Evolutionary conservation across 30 jellyfish, hydroid and myxozoan species (phyloP).

Genomic region (Turritopsis rubra): DNA sequence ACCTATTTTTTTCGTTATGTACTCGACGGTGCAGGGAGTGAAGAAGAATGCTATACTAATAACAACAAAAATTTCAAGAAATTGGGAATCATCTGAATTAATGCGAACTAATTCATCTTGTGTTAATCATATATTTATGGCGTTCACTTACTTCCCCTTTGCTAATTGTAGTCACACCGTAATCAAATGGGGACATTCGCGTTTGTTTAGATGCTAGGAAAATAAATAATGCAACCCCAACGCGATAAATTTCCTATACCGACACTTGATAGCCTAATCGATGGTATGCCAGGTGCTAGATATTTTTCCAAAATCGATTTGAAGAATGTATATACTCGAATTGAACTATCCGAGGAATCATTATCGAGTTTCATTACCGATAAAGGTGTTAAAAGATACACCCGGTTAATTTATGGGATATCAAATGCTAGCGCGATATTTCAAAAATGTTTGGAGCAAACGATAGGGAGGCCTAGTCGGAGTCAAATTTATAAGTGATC

Average conservation of each 20-base stretch:
- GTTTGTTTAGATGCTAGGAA: no score
- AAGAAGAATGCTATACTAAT: no score
- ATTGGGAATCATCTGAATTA: background rate
- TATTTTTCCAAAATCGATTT: conserved; percentile 5
- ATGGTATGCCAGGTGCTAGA: conserved; percentile 12
- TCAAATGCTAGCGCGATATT: background rate
- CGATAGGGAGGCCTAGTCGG: background rate
- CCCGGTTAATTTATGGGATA: background rate
- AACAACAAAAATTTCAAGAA: background rate
- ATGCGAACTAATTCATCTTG: background rate
- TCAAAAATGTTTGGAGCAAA: background rate
- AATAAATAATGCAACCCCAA: no score
- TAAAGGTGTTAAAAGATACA: background rate
- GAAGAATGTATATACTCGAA: conserved; percentile 3
- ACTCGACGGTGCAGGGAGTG: no score
- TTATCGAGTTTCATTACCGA: conserved; percentile 6
- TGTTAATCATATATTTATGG: background rate
- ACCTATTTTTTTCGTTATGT: no score
- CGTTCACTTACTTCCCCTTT: conserved; percentile 18
- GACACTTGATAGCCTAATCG: conserved; percentile 5
- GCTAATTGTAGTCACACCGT: no score
- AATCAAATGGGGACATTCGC: no score
- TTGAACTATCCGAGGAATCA: no score
- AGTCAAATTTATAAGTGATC: no score
- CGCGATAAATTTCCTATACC: background rate